Conservation (phyloP, 2,797 vertebrate species). For the Manis javanica region DNA sequence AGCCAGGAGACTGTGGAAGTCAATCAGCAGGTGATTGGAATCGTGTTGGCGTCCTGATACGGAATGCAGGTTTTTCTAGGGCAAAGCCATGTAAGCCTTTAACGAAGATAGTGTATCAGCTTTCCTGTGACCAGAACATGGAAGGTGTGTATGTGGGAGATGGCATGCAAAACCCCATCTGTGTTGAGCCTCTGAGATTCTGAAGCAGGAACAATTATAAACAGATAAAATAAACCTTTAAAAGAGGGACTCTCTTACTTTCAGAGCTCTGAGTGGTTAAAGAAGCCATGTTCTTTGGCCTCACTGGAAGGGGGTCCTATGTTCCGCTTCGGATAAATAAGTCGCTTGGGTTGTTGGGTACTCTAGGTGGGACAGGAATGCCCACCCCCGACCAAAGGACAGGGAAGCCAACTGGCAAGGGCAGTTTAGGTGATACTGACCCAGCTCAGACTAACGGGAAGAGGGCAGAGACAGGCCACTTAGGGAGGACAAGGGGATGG, state of each 20-base stretch:
- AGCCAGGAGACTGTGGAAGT: not conserved
- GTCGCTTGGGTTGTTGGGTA: not conserved
- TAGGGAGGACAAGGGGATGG: not conserved
- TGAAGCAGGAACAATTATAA: not conserved
- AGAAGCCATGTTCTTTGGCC: not conserved
- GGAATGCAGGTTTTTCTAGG: not conserved
- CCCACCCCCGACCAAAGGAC: not conserved
- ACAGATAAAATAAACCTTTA: not conserved
- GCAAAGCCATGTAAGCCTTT: not conserved
- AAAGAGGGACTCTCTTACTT: not conserved
- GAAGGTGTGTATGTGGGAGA: not conserved
- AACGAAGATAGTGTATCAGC: not conserved
- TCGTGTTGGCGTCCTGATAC: not conserved
- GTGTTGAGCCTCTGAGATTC: not conserved
- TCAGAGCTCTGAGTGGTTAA: not conserved
- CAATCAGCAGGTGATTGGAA: rapidly evolving
- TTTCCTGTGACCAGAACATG: not conserved
- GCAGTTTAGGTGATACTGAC: not conserved
- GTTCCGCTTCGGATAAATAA: not conserved
- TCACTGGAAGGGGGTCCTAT: not conserved
- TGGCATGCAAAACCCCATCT: not conserved
- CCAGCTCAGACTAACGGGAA: not conserved
- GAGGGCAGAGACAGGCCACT: not conserved
- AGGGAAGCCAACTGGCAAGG: not conserved
- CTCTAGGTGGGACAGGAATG: not conserved